Percentiles rank a stretch among this genome's conserved stretches.
Evolutionary conservation across 2,113 vertebrate genomes (phyloP).

Genomic region (Takifugu flavidus): DNA sequence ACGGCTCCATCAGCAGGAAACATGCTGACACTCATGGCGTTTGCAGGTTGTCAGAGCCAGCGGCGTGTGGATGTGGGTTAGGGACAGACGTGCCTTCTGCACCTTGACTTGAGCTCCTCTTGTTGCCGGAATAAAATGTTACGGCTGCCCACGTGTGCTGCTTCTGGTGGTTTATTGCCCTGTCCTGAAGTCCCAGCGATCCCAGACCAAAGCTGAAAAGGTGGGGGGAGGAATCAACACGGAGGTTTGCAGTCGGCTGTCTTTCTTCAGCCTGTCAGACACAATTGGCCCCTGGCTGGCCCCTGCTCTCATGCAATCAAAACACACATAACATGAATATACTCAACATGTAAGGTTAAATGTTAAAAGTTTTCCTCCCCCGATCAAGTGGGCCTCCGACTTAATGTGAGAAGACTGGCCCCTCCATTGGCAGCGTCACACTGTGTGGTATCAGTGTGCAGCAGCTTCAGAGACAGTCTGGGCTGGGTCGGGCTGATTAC

Average conservation of each 20-base stretch:
- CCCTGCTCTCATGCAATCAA: background rate
- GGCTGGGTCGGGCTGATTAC: conserved; percentile 44
- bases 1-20: too few species aligned
- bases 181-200: conserved; percentile 34
- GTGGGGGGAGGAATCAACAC: conserved; percentile 26
- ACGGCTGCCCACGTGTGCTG: conserved; percentile 44
- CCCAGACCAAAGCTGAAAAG: conserved; percentile 27
- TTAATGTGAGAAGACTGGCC: conserved; percentile 14
- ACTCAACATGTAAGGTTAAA: background rate
- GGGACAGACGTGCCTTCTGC: conserved; percentile 52
- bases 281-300: conserved; percentile 2
- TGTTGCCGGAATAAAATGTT: conserved; percentile 55
- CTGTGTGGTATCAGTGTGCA: conserved; percentile 38
- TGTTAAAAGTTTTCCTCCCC: background rate
- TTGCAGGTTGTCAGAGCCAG: conserved; percentile 26
- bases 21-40: conserved; percentile 1
- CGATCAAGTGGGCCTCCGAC: background rate
- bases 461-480: conserved; percentile 16
- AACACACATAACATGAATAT: too few species aligned
- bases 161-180: conserved; percentile 56
- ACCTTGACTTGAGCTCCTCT: conserved; percentile 43
- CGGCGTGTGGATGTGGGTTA: conserved; percentile 42
- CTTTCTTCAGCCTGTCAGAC: background rate
- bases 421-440: conserved; percentile 31
- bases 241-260: background rate